Conservation (phyloP, 2,797 vertebrate species). For the Pantherophis vulpinus region DNA sequence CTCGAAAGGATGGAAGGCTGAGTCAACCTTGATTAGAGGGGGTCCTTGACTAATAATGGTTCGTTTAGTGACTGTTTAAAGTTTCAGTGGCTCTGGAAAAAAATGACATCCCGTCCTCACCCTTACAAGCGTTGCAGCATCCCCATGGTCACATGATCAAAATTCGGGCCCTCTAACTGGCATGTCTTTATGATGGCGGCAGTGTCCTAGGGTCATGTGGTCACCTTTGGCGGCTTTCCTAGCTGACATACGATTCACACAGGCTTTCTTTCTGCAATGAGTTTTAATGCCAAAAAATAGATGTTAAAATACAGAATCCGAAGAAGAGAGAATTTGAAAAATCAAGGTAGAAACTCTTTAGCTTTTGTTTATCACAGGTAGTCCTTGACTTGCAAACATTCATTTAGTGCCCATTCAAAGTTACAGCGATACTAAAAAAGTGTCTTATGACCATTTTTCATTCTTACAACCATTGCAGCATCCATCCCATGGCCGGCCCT, state of each 20-base stretch:
- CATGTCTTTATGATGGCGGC: background rate
- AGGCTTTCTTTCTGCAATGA: background rate
- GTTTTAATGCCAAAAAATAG: background rate
- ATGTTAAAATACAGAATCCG: background rate
- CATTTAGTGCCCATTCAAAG: background rate
- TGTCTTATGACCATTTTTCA: background rate
- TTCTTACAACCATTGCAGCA: too few species aligned
- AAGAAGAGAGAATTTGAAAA: background rate
- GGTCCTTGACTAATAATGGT: background rate
- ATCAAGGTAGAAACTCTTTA: background rate
- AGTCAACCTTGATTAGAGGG: background rate
- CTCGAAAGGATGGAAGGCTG: too few species aligned
- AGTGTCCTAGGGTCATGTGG: background rate
- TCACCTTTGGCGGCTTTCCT: background rate
- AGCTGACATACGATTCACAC: background rate
- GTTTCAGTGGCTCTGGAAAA: too few species aligned
- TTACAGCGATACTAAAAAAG: background rate
- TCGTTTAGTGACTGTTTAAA: background rate
- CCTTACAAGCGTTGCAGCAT: background rate
- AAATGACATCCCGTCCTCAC: background rate
- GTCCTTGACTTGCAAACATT: background rate
- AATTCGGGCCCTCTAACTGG: background rate
- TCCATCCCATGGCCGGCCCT: background rate
- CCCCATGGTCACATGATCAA: background rate
- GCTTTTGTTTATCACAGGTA: background rate